Evolutionary conservation across 35 echinoderm and acorn worm genomes (phyloP).

Genomic region (Holothuria glaberrima): DNA sequence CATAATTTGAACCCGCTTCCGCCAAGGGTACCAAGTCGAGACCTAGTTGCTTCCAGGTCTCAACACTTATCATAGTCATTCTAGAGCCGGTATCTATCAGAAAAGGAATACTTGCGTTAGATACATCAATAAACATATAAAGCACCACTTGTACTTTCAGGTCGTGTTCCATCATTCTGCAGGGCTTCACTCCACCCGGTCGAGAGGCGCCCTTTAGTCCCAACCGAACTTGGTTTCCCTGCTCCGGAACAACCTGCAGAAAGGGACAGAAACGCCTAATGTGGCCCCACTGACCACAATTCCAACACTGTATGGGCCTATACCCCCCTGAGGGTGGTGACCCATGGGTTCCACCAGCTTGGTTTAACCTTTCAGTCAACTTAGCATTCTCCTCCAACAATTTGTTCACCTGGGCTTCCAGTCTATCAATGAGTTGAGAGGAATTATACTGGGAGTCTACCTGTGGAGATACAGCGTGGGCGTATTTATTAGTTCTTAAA

Average conservation of each 20-base stretch:
- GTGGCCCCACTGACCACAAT: constrained; percentile 36
- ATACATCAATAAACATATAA: constrained; percentile 7
- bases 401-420: background rate
- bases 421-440: background rate
- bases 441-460: background rate
- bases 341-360: background rate
- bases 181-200: background rate
- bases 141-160: background rate
- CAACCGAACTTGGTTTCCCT: constrained; percentile 17
- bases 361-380: background rate
- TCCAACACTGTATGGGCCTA: constrained; percentile 19
- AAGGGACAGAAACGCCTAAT: constrained; percentile 27
- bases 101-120: constrained; percentile 5
- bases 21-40: background rate
- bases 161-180: background rate
- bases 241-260: background rate
- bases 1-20: background rate
- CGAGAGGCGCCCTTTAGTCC: background rate
- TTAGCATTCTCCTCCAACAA: constrained; percentile 26
- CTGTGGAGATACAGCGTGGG: background rate
- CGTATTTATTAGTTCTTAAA: background rate
- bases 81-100: constrained; percentile 24
- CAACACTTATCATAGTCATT: background rate
- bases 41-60: constrained; percentile 21
- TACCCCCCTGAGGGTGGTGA: background rate